These are phyloP conservation scores for Lasioglossum leucozonium DNA, from an alignment of 2,888 invertebrate genomes.

Conservation along the genomic window DNA sequence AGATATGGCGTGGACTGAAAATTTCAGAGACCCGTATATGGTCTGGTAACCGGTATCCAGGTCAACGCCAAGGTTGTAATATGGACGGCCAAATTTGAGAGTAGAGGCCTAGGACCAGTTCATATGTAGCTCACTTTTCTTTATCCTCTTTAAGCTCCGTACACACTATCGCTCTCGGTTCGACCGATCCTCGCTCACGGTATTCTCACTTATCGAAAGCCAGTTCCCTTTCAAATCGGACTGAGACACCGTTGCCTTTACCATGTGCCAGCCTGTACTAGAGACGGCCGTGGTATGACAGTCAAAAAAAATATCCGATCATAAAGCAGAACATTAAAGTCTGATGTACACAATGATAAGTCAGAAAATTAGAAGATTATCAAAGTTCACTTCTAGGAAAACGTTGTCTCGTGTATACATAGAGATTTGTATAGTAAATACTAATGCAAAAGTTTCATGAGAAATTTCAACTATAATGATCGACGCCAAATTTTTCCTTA, in stretches of 20 bases:
- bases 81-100: constrained; percentile 19
- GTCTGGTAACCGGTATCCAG: constrained; percentile 6
- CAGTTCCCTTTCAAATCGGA: neutral
- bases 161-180: neutral
- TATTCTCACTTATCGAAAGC: neutral
- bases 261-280: too few species aligned
- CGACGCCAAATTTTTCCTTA: neutral
- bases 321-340: neutral
- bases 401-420: neutral
- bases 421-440: neutral
- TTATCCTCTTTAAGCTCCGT: constrained; percentile 36
- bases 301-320: neutral
- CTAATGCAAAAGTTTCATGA: neutral
- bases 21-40: neutral
- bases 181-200: neutral
- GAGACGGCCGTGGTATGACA: too few species aligned
- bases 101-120: constrained; percentile 32
- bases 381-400: neutral
- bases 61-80: constrained; percentile 28
- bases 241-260: too few species aligned
- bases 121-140: constrained; percentile 34
- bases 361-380: neutral
- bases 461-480: neutral
- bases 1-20: neutral
- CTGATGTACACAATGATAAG: constrained; percentile 2